A percentile compares a stretch with the other conserved stretches of the same genome.
These are phyloP conservation scores for Pseudotriccus pelzelni DNA, from an alignment of 2,797 vertebrate species.

Conservation along the genomic window DNA sequence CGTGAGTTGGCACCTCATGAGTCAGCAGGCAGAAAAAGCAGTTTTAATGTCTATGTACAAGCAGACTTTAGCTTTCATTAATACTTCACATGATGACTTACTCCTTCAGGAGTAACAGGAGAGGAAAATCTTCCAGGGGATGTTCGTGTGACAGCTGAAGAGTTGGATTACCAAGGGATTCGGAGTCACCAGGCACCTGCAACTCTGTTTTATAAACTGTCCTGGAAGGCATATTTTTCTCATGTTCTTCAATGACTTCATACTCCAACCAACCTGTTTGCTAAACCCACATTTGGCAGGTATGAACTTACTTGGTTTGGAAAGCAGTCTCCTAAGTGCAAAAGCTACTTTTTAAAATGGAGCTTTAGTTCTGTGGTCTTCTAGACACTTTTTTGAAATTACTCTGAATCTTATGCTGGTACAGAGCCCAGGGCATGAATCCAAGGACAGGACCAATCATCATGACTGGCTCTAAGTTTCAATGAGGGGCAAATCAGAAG, in stretches of 20 bases:
- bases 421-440: constrained; percentile 46
- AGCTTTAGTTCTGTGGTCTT: constrained; percentile 36
- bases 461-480: constrained; percentile 40
- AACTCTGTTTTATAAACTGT: background rate
- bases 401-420: constrained; percentile 27
- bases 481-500: constrained; percentile 42
- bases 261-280: constrained; percentile 36
- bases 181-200: background rate
- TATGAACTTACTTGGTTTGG: constrained; percentile 19
- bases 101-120: background rate
- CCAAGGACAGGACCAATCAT: constrained; percentile 62
- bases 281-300: constrained; percentile 28
- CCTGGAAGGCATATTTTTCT: constrained; percentile 5
- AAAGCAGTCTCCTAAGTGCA: constrained; percentile 14
- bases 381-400: constrained; percentile 42
- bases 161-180: background rate
- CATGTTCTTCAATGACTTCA: constrained; percentile 22
- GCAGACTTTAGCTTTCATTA: background rate
- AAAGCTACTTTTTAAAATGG: constrained; percentile 53
- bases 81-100: background rate
- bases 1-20: background rate
- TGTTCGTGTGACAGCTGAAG: background rate
- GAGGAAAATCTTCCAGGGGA: background rate
- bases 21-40: background rate
- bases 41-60: background rate